These are phyloP conservation scores for Ellobius talpinus DNA, from an alignment of 2,113 vertebrate species.

Conservation along the genomic window DNA sequence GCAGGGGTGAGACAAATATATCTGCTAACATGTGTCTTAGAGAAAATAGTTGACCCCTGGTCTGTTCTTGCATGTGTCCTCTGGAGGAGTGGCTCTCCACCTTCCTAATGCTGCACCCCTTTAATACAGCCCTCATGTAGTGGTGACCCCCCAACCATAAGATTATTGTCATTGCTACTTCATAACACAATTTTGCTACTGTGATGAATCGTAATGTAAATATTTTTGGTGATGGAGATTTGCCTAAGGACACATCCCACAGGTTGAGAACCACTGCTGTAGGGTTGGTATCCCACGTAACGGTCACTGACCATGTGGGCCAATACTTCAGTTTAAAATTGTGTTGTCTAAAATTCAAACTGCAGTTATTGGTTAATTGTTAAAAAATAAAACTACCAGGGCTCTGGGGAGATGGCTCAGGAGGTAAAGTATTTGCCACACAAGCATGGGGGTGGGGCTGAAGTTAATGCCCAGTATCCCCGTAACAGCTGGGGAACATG, in stretches of 20 bases:
- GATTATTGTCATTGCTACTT: background rate
- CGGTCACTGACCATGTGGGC: background rate
- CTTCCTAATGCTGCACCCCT: background rate
- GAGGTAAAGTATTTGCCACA: background rate
- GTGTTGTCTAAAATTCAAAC: background rate
- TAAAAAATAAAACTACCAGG: too few relatives aligned
- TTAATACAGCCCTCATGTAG: background rate
- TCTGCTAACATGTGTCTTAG: background rate
- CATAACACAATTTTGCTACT: background rate
- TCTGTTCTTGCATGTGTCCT: constrained; percentile 3
- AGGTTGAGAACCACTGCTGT: background rate
- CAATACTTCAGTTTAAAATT: background rate
- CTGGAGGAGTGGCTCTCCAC: background rate
- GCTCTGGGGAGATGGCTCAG: background rate
- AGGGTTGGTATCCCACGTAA: background rate
- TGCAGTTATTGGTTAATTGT: background rate
- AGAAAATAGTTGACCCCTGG: background rate
- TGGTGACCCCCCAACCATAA: background rate
- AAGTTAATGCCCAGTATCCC: background rate
- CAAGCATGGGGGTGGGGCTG: background rate
- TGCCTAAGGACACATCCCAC: background rate
- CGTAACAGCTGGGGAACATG: background rate
- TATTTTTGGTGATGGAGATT: background rate
- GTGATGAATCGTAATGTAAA: background rate
- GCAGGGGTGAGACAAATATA: background rate